Conservation (phyloP, 2,113 vertebrate genomes). For the Coreoperca whiteheadi region DNA sequence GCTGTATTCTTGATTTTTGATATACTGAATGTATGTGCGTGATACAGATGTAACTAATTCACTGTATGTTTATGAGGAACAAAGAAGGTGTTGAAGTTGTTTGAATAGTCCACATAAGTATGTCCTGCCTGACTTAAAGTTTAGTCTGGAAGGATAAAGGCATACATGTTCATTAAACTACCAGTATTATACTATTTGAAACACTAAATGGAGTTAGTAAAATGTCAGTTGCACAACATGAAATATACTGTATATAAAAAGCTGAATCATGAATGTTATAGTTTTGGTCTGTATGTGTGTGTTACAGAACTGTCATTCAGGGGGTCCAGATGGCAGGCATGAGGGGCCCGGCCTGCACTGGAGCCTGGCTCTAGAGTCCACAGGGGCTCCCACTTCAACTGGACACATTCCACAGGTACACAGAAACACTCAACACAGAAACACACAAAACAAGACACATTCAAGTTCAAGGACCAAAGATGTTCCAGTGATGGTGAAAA, state of each 20-base stretch:
- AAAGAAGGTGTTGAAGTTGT: not conserved
- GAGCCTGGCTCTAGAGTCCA: conserved; percentile 86
- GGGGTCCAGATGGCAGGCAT: conserved; percentile 85
- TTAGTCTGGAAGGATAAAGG: not conserved
- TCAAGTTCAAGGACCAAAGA: not conserved
- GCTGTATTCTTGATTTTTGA: not conserved
- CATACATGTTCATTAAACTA: not conserved
- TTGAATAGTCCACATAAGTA: not conserved
- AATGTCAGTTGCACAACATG: not conserved
- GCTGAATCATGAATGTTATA: not conserved
- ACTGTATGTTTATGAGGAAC: not conserved
- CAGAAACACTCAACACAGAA: conserved; percentile 32
- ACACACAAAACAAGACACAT: not conserved
- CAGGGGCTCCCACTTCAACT: conserved; percentile 83
- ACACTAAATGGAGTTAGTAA: not conserved
- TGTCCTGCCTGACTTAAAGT: not conserved
- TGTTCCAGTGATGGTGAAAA: not conserved
- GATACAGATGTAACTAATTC: not conserved
- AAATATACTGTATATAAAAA: not conserved
- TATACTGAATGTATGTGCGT: not conserved
- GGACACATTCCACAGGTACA: conserved; percentile 87
- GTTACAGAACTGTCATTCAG: conserved; percentile 75
- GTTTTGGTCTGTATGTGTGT: conserved; percentile 43
- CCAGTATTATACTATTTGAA: not conserved
- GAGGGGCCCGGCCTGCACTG: conserved; percentile 81